These are phyloP conservation scores for Periophthalmodon schlosseri DNA, from an alignment of 2,113 vertebrate genomes.

Conservation along the genomic window DNA sequence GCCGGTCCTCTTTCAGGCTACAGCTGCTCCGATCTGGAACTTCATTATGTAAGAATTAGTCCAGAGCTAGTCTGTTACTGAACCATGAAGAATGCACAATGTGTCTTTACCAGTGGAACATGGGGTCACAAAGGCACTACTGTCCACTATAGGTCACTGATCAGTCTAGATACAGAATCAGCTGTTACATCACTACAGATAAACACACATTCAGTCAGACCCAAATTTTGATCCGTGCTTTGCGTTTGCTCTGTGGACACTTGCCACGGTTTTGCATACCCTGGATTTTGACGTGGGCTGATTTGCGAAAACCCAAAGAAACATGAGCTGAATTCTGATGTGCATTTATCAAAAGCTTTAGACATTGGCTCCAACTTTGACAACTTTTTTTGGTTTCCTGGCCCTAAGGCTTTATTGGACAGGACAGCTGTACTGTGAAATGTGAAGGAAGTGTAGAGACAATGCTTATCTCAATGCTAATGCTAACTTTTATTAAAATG, in stretches of 20 bases:
- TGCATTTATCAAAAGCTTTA: neutral
- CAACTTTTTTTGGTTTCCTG: too few species aligned
- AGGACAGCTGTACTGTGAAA: too few species aligned
- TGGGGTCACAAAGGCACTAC: neutral
- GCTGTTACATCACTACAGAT: neutral
- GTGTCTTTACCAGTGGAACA: neutral
- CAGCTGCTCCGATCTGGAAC: constrained; percentile 5
- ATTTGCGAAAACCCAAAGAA: neutral
- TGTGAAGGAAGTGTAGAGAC: too few species aligned
- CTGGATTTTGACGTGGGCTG: neutral
- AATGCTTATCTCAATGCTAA: too few species aligned
- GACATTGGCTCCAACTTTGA: too few species aligned
- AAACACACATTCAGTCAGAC: neutral
- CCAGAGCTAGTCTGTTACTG: neutral
- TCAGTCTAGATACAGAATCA: too few species aligned
- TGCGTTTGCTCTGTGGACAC: neutral
- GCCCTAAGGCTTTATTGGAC: too few species aligned
- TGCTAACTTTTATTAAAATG: too few species aligned
- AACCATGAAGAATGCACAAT: neutral
- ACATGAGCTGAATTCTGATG: neutral
- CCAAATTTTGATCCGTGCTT: neutral
- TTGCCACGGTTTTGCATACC: neutral
- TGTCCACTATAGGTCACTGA: neutral
- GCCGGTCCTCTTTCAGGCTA: neutral
- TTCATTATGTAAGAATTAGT: neutral